These are phyloP conservation scores for Zoanthus solanderi DNA, from an alignment of 92 coral and sea anemone genomes.

Conservation along the genomic window DNA sequence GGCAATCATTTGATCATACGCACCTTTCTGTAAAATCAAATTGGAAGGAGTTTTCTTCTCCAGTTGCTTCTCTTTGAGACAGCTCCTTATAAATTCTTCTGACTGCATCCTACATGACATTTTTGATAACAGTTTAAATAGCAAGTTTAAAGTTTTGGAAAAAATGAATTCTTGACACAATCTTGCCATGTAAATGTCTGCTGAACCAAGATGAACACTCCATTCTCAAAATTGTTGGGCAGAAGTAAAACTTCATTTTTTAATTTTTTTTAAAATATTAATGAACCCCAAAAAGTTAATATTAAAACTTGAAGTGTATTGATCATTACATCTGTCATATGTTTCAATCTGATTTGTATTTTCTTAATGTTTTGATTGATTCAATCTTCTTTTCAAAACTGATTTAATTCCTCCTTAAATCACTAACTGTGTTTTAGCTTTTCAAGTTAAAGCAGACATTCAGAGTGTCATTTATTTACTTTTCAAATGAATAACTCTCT, in stretches of 20 bases:
- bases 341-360: not conserved
- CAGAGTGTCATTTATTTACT: not conserved
- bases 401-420: not conserved
- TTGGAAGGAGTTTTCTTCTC: not conserved
- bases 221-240: not conserved
- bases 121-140: not conserved
- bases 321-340: not conserved
- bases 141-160: not conserved
- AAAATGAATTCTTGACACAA: not conserved
- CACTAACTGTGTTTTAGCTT: not conserved
- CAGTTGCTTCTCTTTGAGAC: not conserved
- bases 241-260: not conserved
- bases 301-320: constrained; percentile 1
- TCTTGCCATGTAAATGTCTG: not conserved
- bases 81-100: not conserved
- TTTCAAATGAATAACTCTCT: not conserved
- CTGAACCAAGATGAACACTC: not conserved
- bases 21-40: not conserved
- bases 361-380: not conserved
- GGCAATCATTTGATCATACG: not conserved
- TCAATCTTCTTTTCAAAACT: not conserved
- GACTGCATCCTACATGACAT: not conserved
- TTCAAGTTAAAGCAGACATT: not conserved
- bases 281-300: not conserved
- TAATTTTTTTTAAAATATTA: too few species aligned